phyloP scores from a whole-genome alignment of 2,888 invertebrate genomes.

The Ephialtes manifestator region DNA sequence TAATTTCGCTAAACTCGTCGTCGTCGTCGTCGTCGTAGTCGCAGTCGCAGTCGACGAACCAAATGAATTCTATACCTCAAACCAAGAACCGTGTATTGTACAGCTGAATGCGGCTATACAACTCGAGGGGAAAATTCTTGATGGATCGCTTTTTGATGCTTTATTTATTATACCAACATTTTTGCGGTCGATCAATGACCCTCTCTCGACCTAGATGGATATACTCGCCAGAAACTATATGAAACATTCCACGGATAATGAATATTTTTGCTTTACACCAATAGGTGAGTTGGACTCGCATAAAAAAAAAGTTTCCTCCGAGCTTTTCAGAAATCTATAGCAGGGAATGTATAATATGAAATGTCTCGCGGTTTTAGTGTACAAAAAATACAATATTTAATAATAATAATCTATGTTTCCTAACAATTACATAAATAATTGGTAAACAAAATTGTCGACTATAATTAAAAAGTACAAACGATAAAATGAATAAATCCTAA shows the following conservation, averaged over 20 bases:
- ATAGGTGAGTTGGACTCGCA: not conserved
- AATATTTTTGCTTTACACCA: not conserved
- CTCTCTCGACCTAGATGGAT: not conserved
- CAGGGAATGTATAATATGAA: not conserved
- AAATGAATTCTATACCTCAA: constrained; percentile 15
- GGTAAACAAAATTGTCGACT: too few species aligned
- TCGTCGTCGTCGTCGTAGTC: constrained; percentile 5
- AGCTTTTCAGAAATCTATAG: not conserved
- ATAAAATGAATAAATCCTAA: not conserved
- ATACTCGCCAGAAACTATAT: not conserved
- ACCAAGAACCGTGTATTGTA: not conserved
- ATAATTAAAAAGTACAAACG: not conserved
- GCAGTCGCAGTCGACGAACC: not conserved
- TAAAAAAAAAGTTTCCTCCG: not conserved
- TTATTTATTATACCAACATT: not conserved
- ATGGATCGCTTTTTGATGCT: not conserved
- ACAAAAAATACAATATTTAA: not conserved
- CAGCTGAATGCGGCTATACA: not conserved
- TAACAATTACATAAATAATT: not conserved
- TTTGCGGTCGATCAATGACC: constrained; percentile 21
- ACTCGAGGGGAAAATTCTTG: not conserved
- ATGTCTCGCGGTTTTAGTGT: not conserved
- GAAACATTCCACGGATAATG: constrained; percentile 14
- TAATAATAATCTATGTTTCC: too few species aligned
- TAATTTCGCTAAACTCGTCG: constrained; percentile 41